Conservation (phyloP, 2,113 vertebrate species). For the Lepisosteus osseus region DNA sequence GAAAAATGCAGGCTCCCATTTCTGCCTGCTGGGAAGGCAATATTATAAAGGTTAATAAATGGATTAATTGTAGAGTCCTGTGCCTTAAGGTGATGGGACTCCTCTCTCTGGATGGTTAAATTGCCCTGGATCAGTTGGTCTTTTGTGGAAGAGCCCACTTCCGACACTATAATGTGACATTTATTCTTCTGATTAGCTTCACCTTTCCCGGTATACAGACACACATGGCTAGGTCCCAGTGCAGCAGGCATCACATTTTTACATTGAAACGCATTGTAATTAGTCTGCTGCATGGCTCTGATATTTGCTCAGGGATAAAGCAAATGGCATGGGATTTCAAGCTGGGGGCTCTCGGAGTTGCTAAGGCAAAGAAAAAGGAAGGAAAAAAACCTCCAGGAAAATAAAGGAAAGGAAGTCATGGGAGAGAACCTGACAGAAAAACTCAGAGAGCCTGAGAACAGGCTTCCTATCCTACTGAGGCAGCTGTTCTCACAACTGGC, state of each 20-base stretch:
- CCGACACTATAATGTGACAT: conserved; percentile 23
- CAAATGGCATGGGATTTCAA: conserved; percentile 34
- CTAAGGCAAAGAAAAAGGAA: conserved; percentile 9
- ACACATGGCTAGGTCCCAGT: conserved; percentile 6
- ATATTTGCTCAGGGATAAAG: conserved; percentile 36
- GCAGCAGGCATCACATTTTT: conserved; percentile 16
- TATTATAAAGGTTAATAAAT: conserved; percentile 26
- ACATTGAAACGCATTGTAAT: conserved; percentile 35
- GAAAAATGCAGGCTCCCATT: no score
- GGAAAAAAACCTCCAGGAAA: conserved; percentile 6
- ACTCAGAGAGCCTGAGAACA: not conserved
- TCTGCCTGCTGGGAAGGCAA: no score
- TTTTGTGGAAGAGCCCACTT: not conserved
- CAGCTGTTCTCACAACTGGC: not conserved
- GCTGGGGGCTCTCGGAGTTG: not conserved
- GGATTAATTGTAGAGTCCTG: conserved; percentile 7
- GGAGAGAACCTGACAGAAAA: not conserved
- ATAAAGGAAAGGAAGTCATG: conserved; percentile 2
- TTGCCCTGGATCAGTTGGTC: conserved; percentile 15
- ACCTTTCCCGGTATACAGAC: conserved; percentile 28
- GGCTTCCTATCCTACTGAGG: not conserved
- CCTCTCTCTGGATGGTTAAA: conserved; percentile 4
- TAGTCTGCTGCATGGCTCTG: conserved; percentile 25
- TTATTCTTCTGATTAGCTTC: conserved; percentile 32
- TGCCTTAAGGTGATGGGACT: conserved; percentile 10